phyloP scores from a whole-genome alignment of 2,113 vertebrate species.

The Pleuronectes platessa region DNA sequence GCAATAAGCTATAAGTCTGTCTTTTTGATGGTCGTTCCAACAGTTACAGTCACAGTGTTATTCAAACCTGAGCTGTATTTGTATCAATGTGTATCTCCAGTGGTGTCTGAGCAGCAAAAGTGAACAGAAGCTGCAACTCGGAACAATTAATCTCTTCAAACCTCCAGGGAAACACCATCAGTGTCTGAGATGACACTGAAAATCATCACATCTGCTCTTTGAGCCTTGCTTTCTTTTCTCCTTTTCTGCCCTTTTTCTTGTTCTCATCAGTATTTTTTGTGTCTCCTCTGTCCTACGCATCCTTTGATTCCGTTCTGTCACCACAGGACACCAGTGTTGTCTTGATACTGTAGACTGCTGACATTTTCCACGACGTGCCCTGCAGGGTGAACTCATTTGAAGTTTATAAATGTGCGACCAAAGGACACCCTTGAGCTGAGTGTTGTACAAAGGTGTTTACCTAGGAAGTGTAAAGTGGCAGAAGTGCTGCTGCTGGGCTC shows the following conservation, averaged over 20 bases:
- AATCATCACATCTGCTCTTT: constrained; percentile 37
- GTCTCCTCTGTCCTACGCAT: not conserved
- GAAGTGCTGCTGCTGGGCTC: constrained; percentile 13
- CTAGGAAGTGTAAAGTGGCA: constrained; percentile 11
- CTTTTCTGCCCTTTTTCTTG: not conserved
- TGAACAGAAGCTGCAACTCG: constrained; percentile 41
- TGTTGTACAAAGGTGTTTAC: constrained; percentile 59
- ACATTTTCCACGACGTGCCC: constrained; percentile 36
- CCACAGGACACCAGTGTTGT: constrained; percentile 35
- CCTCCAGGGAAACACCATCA: constrained; percentile 35
- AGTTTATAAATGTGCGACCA: constrained; percentile 55
- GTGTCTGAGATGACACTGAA: constrained; percentile 21
- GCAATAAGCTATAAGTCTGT: not conserved
- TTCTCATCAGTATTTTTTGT: constrained; percentile 2
- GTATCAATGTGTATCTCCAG: constrained; percentile 16
- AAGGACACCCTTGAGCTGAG: constrained; percentile 53
- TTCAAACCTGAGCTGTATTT: not conserved
- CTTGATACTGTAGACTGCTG: constrained; percentile 34
- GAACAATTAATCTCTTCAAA: constrained; percentile 37
- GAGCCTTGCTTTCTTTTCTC: not conserved
- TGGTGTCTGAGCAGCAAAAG: constrained; percentile 17
- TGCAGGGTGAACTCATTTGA: constrained; percentile 50
- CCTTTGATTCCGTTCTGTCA: constrained; percentile 4
- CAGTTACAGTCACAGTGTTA: not conserved
- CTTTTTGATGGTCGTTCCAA: not conserved